phyloP scores from a whole-genome alignment of 30 jellyfish, hydroid and myxozoan genomes.

The Hydra vulgaris region DNA sequence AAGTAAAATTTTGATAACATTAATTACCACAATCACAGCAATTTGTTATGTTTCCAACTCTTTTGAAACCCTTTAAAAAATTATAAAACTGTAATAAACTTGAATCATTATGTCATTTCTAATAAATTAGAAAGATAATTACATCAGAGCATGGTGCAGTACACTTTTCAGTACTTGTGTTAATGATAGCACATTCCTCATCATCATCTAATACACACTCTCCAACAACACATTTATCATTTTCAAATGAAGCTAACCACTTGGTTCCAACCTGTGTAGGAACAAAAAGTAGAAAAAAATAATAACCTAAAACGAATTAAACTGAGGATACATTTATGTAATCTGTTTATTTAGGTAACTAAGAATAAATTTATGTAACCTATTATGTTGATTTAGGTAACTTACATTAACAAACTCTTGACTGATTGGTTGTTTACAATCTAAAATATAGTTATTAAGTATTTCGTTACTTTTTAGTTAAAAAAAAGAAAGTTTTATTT shows the following conservation, averaged over 20 bases:
- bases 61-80: too few species aligned
- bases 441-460: neutral
- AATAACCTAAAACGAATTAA: neutral
- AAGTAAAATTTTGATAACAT: too few species aligned
- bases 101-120: too few species aligned
- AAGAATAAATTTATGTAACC: neutral
- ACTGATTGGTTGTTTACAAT: neutral
- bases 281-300: neutral
- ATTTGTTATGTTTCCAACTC: too few species aligned
- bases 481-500: neutral
- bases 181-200: constrained; percentile 28
- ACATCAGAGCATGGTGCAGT: constrained; percentile 2
- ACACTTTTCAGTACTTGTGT: constrained; percentile 8
- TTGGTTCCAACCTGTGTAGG: neutral
- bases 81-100: too few species aligned
- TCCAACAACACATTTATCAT: constrained; percentile 9
- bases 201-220: constrained; percentile 19
- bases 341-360: neutral
- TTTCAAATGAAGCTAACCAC: constrained; percentile 6
- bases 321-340: neutral
- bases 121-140: too few species aligned
- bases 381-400: neutral
- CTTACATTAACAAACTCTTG: constrained; percentile 5
- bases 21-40: too few species aligned
- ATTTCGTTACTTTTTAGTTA: neutral